Evolutionary conservation across 2,888 invertebrate genomes (phyloP).

Genomic region (Augochlorella aurata): DNA sequence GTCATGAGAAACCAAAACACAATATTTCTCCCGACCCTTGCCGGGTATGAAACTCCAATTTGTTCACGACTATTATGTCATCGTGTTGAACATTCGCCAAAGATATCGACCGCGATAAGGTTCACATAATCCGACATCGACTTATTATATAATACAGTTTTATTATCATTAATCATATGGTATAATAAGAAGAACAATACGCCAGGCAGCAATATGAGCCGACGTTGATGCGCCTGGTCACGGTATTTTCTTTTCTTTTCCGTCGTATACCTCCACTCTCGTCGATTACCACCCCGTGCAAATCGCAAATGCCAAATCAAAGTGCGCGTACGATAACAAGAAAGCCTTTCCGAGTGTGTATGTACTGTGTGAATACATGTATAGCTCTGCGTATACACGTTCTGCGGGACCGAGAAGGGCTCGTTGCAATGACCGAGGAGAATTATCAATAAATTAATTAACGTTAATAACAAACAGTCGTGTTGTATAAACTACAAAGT

Average conservation of each 20-base stretch:
- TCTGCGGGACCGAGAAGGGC: conserved; percentile 39
- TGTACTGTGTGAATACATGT: conserved; percentile 29
- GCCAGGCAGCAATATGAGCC: conserved; percentile 76
- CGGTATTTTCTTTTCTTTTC: conserved; percentile 29
- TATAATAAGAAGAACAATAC: conserved; percentile 73
- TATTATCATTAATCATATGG: conserved; percentile 73
- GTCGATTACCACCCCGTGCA: conserved; percentile 56
- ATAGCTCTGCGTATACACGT: conserved; percentile 30
- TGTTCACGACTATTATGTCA: conserved; percentile 29
- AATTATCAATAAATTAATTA: conserved; percentile 76
- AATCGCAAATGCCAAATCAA: conserved; percentile 58
- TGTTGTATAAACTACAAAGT: conserved; percentile 79
- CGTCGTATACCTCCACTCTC: conserved; percentile 52
- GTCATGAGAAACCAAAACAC: conserved; percentile 28
- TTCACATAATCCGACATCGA: conserved; percentile 46
- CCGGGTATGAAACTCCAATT: conserved; percentile 11
- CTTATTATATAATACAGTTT: conserved; percentile 72
- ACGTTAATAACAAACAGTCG: conserved; percentile 77
- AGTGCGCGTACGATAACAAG: conserved; percentile 51
- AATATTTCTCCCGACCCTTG: conserved; percentile 31
- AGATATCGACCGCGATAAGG: conserved; percentile 24
- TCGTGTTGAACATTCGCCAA: conserved; percentile 27
- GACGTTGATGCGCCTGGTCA: conserved; percentile 68
- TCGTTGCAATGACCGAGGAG: conserved; percentile 51
- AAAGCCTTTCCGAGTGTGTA: conserved; percentile 31